These are phyloP conservation scores for Anisognathus igniventris DNA, from an alignment of 2,797 vertebrate species.

Conservation along the genomic window DNA sequence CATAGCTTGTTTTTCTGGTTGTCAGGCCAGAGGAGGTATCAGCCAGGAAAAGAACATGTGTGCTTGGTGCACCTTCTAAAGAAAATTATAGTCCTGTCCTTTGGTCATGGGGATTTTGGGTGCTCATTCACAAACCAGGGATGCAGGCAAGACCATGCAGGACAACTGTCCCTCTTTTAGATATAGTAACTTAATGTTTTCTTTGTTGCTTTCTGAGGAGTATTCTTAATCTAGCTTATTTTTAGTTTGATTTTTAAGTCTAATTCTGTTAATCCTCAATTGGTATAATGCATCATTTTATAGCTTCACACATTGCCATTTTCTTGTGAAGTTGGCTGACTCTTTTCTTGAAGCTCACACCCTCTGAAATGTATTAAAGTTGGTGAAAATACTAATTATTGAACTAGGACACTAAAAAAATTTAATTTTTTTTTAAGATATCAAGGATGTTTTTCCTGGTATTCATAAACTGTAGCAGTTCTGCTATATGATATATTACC, in stretches of 20 bases:
- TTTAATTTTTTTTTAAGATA: background rate
- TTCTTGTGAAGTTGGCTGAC: background rate
- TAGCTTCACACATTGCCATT: background rate
- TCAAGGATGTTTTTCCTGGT: background rate
- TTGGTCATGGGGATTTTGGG: background rate
- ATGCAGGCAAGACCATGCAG: background rate
- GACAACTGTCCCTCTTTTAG: background rate
- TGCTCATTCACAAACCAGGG: background rate
- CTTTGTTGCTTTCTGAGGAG: background rate
- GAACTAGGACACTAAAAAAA: background rate
- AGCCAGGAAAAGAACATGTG: background rate
- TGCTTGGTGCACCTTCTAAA: background rate
- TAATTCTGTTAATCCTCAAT: background rate
- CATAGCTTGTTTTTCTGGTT: background rate
- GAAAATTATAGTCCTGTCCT: background rate
- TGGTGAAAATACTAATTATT: background rate
- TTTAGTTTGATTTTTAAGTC: background rate
- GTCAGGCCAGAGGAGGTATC: background rate
- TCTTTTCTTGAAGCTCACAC: background rate
- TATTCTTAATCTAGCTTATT: background rate
- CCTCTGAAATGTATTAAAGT: background rate
- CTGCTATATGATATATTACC: background rate
- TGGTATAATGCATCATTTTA: background rate
- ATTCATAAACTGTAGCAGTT: background rate
- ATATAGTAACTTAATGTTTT: background rate